Evolutionary conservation across 1,140 invertebrate genomes (phyloP), one percentile per base, ranked within the genome.

Genomic region (Atta colombica): DNA sequence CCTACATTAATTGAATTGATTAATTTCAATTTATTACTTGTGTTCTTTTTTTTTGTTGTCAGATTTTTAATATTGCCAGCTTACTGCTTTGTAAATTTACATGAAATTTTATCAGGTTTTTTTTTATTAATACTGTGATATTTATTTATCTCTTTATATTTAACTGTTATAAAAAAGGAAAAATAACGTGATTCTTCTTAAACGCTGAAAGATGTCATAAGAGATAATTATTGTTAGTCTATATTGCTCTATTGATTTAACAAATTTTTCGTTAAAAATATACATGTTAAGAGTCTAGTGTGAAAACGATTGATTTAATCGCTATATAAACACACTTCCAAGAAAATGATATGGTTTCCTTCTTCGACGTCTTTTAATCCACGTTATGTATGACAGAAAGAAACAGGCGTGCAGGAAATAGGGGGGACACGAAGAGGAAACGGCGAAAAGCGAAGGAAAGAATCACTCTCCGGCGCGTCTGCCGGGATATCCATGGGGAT

Each of bases 401-500:
- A 18, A 14, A n/a, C 28, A 25, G 74, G 35, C 31, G 53, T 35
- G 4, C 49, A 85, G 60, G 45, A 82, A 45, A 82, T 72, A 53
- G 71, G 4, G 51, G n/a, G 55, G 53, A 72, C 25, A 16, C 16
- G 21, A 12, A 21, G 31, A 82, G 55, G 68, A 58, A 74, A 74
- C 55, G 51, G 39, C 55, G 68, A 55, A 74, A 77, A 87, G 86
- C 66, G 18, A 58, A 68, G 66, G 85, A 68, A 89, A 84, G 88
- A 89, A 85, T 89, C 61, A 61, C 53, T 89, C 21, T 39, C 88
- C 60, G 74, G 5, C 85, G 77, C 77, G 88, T 89, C 88, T 89
- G 88, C 21, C 49, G 16, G 78, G 60, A 85, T 72, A 89, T 87
- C 85, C 78, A 68, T 69, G 68, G 90, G 80, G 90, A 91, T 91